Percentiles rank a stretch among this genome's conserved stretches.
phyloP scores from a whole-genome alignment of 2,888 invertebrate genomes.

The Rhagonycha lutea region DNA sequence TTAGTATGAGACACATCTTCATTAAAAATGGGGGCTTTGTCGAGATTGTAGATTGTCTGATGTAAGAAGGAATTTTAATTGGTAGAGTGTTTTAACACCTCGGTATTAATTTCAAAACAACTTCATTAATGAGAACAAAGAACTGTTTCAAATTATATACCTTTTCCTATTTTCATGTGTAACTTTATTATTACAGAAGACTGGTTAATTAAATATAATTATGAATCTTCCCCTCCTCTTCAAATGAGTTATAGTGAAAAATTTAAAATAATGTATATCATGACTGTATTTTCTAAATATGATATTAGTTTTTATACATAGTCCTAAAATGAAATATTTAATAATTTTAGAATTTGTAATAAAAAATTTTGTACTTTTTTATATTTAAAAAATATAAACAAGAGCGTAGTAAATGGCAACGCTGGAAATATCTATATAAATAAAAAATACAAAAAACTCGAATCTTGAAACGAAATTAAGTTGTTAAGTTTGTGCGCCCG shows the following conservation, averaged over 20 bases:
- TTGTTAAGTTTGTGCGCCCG: conserved; percentile 38
- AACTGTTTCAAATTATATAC: neutral
- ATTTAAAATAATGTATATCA: too few species aligned
- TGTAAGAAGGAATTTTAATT: conserved; percentile 22
- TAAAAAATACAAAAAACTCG: conserved; percentile 33
- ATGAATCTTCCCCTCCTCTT: neutral
- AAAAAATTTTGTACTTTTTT: too few species aligned
- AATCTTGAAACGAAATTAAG: conserved; percentile 40
- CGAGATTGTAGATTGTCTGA: conserved; percentile 20
- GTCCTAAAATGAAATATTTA: too few species aligned
- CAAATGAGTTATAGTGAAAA: neutral
- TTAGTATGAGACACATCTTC: conserved; percentile 28
- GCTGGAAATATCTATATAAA: conserved; percentile 7
- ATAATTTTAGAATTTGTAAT: too few species aligned
- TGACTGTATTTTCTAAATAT: too few species aligned
- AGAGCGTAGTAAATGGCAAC: conserved; percentile 9
- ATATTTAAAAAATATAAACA: neutral
- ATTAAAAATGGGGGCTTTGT: conserved; percentile 18
- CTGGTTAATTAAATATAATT: neutral
- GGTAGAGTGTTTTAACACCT: conserved; percentile 11
- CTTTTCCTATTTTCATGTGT: neutral
- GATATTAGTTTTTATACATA: too few species aligned
- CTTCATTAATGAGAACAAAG: conserved; percentile 1
- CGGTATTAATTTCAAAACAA: conserved; percentile 12
- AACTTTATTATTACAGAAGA: neutral